These are phyloP conservation scores for Lemur catta DNA, from an alignment of 2,797 vertebrate species.

Conservation along the genomic window DNA sequence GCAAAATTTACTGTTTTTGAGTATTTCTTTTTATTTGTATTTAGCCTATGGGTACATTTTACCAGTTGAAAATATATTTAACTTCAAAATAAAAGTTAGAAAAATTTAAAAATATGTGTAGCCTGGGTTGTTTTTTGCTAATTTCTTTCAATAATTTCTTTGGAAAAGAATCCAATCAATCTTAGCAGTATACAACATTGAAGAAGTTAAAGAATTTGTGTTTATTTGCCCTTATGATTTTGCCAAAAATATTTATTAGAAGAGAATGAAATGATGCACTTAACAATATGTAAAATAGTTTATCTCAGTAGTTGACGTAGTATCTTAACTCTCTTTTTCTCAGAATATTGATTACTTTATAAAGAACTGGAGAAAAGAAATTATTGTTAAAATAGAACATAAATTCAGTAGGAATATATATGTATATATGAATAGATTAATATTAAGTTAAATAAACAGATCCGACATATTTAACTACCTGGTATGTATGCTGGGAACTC, in stretches of 20 bases:
- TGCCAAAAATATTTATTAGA: constrained; percentile 12
- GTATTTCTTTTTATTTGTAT: not conserved
- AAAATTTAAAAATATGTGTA: not conserved
- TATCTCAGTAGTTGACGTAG: not conserved
- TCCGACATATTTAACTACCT: not conserved
- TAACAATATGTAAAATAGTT: not conserved
- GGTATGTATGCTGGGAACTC: not conserved
- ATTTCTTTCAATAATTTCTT: constrained; percentile 32
- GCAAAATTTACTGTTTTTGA: not conserved
- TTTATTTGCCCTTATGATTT: constrained; percentile 10
- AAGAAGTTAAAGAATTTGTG: constrained; percentile 25
- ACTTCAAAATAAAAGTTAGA: not conserved
- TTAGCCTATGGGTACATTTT: not conserved
- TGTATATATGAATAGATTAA: not conserved
- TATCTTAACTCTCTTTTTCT: constrained; percentile 10
- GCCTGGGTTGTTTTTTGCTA: not conserved
- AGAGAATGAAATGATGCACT: not conserved
- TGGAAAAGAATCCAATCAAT: constrained; percentile 11
- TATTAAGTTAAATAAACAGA: not conserved
- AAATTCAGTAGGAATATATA: not conserved
- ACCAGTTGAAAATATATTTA: not conserved
- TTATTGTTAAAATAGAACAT: not conserved
- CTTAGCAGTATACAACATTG: not conserved
- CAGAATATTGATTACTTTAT: constrained; percentile 54
- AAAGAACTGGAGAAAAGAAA: constrained; percentile 1